A percentile compares a stretch with the other conserved stretches of the same genome.
These are phyloP conservation scores for Drosophila nigricruria DNA, from an alignment of 2,888 invertebrate genomes.

Conservation along the genomic window DNA sequence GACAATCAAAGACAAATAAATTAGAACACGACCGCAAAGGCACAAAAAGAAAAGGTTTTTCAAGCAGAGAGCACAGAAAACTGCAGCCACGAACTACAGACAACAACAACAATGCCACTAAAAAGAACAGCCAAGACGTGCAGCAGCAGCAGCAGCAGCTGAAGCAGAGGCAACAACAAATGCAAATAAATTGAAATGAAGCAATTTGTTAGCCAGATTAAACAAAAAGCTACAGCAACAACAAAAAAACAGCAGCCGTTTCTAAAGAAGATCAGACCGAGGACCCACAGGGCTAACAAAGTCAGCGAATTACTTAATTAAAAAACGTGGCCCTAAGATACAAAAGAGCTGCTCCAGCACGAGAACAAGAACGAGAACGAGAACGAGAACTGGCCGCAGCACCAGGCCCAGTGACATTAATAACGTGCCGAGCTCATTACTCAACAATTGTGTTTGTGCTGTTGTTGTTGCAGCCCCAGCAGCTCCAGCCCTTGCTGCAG, in stretches of 20 bases:
- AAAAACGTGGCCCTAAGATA: slow-evolving; percentile 80
- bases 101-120: slow-evolving; percentile 21
- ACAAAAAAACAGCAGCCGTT: slow-evolving; percentile 20
- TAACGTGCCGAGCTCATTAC: slow-evolving; percentile 80
- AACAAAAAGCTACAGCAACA: slow-evolving; percentile 46
- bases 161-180: slow-evolving; percentile 64
- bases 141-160: slow-evolving; percentile 47
- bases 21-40: slow-evolving; percentile 77
- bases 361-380: slow-evolving; percentile 26
- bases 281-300: slow-evolving; percentile 73
- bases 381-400: slow-evolving; percentile 20
- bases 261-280: slow-evolving; percentile 48
- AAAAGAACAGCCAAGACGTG: slow-evolving; percentile 50
- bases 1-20: slow-evolving; percentile 81
- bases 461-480: slow-evolving; percentile 6
- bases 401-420: slow-evolving; percentile 70
- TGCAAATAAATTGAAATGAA: slow-evolving; percentile 81
- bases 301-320: slow-evolving; percentile 84
- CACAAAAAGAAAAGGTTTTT: slow-evolving; percentile 47
- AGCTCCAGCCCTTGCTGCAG: slow-evolving; percentile 57
- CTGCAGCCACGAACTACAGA: slow-evolving; percentile 65
- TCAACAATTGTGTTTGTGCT: slow-evolving; percentile 70
- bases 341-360: slow-evolving; percentile 39
- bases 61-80: slow-evolving; percentile 39
- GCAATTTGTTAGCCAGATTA: slow-evolving; percentile 81